Base-by-base conservation (phyloP, 2,888 invertebrate genomes). In the Drosophila ustulata region DNA sequence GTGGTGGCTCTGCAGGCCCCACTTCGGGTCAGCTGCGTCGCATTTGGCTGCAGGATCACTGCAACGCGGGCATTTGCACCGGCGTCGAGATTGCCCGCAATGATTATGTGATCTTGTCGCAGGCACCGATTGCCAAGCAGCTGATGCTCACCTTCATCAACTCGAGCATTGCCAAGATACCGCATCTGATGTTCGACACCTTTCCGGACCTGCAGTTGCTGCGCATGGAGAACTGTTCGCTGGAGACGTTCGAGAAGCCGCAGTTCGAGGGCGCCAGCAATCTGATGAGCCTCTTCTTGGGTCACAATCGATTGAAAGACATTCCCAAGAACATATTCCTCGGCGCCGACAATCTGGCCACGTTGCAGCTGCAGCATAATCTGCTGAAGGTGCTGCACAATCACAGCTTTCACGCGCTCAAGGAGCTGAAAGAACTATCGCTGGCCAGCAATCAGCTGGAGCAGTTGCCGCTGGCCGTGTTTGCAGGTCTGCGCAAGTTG, bases 261-360 rank as follows among this genome's bases (percentile, higher is more conserved):
- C 91, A 91, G 53, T 91, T 91, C 52, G 92, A 91, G 64, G 91
- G 91, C 3, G 91, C 91, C 65, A 91, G 91, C 80, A 91, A 91
- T 70, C 62, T 91, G 79, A 90, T 91, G 90, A 86, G 88, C 30
- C 66, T 91, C 18, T 90, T 83, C 55, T 53, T 91, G 69, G 90
- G 89, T 0, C 79, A 90, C 63, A 91, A 91, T 78, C 83, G 82
- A 1, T 55, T 91, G 18, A 82, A 72, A 49, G 91, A 91, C 52
- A 90, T 91, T 58, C 91, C 91, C 11, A 91, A 89, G 66, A 91
- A 92, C 39, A 91, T 91, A 39, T 91, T 91, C 50, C 69, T 91
- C 5, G 91, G 91, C 4, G 91, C 91, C 0, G 92, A 91, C 41
- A 91, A 92, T 66, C 71, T 91, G 32, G 90, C 92, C 45, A 88